phyloP scores from a whole-genome alignment of 2,113 vertebrate genomes.

The Dasyurus viverrinus region DNA sequence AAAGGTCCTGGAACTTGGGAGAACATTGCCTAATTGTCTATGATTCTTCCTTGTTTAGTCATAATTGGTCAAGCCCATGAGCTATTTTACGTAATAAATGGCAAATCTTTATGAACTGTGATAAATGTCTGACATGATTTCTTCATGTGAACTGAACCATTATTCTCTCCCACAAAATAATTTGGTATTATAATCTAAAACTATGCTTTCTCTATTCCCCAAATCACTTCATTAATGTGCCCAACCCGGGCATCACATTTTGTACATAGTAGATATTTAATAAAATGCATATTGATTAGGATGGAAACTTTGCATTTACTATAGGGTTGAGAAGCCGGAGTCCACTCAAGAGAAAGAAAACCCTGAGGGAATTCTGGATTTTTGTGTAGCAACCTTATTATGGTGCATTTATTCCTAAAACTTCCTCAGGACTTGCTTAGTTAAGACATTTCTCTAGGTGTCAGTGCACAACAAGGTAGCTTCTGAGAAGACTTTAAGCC shows the following conservation, averaged over 20 bases:
- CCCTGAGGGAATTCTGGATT: neutral
- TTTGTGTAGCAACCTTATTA: neutral
- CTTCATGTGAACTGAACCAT: no score
- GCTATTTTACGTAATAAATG: no score
- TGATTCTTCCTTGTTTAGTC: no score
- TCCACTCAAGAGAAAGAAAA: neutral
- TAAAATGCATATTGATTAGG: neutral
- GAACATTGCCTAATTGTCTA: no score
- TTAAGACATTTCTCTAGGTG: neutral
- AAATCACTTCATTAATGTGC: neutral
- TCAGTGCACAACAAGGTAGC: neutral
- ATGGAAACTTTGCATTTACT: neutral
- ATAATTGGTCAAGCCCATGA: no score
- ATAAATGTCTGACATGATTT: no score
- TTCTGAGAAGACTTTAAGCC: neutral
- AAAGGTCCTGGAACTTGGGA: no score
- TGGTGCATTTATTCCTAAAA: neutral
- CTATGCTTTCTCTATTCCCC: no score
- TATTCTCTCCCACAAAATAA: no score
- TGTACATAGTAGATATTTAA: neutral
- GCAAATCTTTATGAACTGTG: no score
- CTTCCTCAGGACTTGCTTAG: neutral
- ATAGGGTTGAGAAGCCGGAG: neutral
- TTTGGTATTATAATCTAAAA: no score
- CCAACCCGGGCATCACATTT: neutral